Base-by-base conservation (phyloP, 2,888 invertebrate species). In the Leptopterna dolabrata region DNA sequence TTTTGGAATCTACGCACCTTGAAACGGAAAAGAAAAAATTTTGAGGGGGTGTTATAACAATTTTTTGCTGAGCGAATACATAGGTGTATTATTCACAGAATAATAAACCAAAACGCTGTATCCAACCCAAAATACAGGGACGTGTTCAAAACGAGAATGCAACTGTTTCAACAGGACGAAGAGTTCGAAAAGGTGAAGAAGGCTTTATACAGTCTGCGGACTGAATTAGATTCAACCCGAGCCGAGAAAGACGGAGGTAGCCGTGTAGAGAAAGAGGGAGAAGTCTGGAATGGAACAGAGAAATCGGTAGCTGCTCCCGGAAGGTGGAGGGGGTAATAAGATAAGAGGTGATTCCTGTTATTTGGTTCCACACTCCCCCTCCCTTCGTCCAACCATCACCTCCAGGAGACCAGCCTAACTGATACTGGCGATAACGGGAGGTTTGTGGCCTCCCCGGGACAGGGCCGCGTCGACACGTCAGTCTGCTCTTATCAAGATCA, bases 341-440 rank as follows among this genome's bases (percentile, higher is more conserved):
- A 78, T 78, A 78, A 78, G 78, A 78, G 45, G 41, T 78, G 78
- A 78, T 78, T 78, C 78, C 78, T 78, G 78, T 78, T 78, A 78
- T 78, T 78, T 78, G 78, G 78, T 78, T 78, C 78, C 41, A 27
- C 63, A 63, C 63, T 43, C 27, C 45, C 19, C 41, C 76, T 76
- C 76, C 36, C 36, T 36, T 14, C 30, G 1, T 16, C 16, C 14
- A 14, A 16, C 14, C 45, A 14, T 45, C 45, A 6, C 45, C 16
- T 43, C 45, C 51, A 63, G 27, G 24, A 27, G 63, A 63, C 63
- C 63, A 43, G 78, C 45, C 27, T 6, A 3, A 11, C 45, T 24
- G 78, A 78, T 78, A 78, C 78, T 45, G 24, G 19, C 78, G 78
- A 78, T 51, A 82, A 82, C 16, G 43, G 78, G 78, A 43, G 78